Evolutionary conservation across 2,888 invertebrate species (phyloP).

Genomic region (Eledone cirrhosa): DNA sequence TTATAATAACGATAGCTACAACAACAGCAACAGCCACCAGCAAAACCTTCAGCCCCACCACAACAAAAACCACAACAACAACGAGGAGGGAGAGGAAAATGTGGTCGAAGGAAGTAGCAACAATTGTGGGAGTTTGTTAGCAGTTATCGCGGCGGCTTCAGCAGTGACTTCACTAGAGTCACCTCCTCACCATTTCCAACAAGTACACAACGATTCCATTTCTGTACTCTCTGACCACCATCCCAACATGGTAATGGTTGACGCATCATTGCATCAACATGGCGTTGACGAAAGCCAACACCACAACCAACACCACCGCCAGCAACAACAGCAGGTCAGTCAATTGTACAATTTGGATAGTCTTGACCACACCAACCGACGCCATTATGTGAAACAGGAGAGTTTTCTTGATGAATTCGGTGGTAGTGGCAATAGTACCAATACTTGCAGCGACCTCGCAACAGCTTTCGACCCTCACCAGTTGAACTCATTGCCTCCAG

Average conservation of each 20-base stretch:
- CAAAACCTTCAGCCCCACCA: background rate
- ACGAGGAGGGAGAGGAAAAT: background rate
- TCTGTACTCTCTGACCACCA: background rate
- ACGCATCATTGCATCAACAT: conserved; percentile 4
- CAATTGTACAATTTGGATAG: background rate
- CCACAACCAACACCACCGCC: background rate
- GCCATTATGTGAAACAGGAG: conserved; percentile 19
- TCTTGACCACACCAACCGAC: background rate
- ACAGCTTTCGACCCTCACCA: background rate
- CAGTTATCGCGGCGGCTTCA: too few relatives aligned
- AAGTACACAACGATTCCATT: too few relatives aligned
- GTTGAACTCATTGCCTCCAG: background rate
- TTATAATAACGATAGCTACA: too few relatives aligned
- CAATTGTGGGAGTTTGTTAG: too few relatives aligned
- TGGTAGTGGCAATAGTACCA: background rate
- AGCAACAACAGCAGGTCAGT: conserved; percentile 23
- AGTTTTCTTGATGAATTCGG: conserved; percentile 11
- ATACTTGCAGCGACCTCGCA: too few relatives aligned
- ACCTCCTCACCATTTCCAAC: too few relatives aligned
- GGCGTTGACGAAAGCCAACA: background rate
- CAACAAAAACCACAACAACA: background rate
- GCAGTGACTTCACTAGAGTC: too few relatives aligned
- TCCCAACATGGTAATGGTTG: conserved; percentile 14
- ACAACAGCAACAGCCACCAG: too few relatives aligned
- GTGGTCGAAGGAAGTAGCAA: too few relatives aligned